Percentiles rank a stretch among this genome's conserved stretches.
Conservation (phyloP, 2,797 vertebrate species). For the Caiman crocodilus region DNA sequence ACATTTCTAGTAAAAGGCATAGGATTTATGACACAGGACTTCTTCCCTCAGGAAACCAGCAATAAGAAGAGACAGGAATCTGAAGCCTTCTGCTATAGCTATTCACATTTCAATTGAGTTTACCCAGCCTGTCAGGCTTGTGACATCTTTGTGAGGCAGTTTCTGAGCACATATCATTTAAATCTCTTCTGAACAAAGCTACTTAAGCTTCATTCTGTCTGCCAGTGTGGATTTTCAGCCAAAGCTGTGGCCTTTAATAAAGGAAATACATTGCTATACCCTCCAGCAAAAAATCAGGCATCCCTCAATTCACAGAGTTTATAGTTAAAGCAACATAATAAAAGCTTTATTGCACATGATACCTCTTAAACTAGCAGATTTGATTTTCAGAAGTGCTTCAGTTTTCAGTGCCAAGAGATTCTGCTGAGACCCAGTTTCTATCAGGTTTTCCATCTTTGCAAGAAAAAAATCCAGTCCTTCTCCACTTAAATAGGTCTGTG, state of each 20-base stretch:
- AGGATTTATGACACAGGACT: rapidly evolving
- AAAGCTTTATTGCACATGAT: slow-evolving; percentile 10
- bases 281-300: slow-evolving; percentile 42
- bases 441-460: too few species aligned
- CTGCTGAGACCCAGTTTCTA: not conserved
- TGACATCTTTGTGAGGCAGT: slow-evolving; percentile 27
- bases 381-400: slow-evolving; percentile 55
- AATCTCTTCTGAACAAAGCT: slow-evolving; percentile 35
- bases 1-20: not conserved
- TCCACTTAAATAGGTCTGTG: not conserved
- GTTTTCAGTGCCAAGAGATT: slow-evolving; percentile 31
- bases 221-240: not conserved
- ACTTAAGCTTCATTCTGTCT: not conserved
- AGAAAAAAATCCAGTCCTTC: not conserved
- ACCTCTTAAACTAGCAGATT: slow-evolving; percentile 43
- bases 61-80: not conserved
- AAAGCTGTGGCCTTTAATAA: slow-evolving; percentile 29
- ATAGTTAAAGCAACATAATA: slow-evolving; percentile 38
- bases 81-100: not conserved
- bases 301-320: not conserved
- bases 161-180: slow-evolving; percentile 53
- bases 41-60: not conserved
- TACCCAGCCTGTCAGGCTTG: not conserved
- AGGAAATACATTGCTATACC: slow-evolving; percentile 30
- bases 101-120: rapidly evolving